These are phyloP conservation scores for Amaurobius ferox DNA, from an alignment of 2,888 invertebrate species.

Conservation along the genomic window DNA sequence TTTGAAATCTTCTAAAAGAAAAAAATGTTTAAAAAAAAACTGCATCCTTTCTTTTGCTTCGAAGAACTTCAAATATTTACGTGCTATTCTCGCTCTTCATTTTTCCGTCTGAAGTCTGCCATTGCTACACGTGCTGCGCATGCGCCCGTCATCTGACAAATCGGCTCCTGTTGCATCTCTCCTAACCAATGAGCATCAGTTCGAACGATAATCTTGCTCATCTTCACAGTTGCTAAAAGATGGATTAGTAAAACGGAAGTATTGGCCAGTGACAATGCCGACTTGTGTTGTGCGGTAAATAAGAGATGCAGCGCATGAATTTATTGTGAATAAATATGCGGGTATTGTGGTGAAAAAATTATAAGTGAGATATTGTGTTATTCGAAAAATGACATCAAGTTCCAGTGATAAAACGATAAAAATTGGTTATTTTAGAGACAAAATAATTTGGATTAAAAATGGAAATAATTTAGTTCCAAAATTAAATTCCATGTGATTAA, in stretches of 20 bases:
- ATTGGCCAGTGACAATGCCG: not conserved
- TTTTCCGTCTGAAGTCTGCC: not conserved
- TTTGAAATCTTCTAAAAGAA: too few species aligned
- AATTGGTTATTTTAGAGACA: too few species aligned
- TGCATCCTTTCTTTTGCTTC: not conserved
- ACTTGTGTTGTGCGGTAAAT: too few species aligned
- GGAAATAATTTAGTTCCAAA: too few species aligned
- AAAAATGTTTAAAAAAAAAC: not conserved
- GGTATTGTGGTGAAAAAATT: too few species aligned
- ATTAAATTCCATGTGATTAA: too few species aligned
- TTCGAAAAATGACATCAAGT: too few species aligned
- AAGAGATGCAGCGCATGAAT: too few species aligned
- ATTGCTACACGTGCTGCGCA: not conserved
- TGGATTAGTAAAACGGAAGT: not conserved
- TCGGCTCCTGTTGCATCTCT: conserved; percentile 61
- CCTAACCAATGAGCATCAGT: not conserved
- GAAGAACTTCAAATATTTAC: conserved; percentile 50
- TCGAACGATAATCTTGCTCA: not conserved
- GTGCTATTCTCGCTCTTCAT: conserved; percentile 2
- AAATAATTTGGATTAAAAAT: too few species aligned
- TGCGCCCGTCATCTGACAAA: conserved; percentile 35
- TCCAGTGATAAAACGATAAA: too few species aligned
- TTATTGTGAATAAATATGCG: too few species aligned
- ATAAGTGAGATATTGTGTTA: too few species aligned
- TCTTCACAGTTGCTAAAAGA: conserved; percentile 8